Evolutionary conservation across 2,888 invertebrate genomes (phyloP), one percentile per base, ranked within the genome.

Genomic region (Thereva unica): DNA sequence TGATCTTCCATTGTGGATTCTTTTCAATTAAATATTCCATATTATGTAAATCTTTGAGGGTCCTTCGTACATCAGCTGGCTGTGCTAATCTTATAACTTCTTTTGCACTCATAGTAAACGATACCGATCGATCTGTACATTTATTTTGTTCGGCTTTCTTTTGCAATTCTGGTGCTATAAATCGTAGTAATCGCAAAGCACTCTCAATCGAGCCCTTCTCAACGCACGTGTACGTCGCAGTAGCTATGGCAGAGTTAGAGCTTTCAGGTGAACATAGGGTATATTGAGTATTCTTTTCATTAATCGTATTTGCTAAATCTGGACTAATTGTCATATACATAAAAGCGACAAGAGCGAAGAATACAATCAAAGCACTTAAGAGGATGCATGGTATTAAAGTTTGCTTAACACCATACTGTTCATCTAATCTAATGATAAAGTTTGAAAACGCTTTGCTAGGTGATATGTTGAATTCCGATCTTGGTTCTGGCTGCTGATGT

Each of bases 1-100:
- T 84, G 9, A 91, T 83, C 7, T 88, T 89, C 91, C 91, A 91
- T 57, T 87, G 84, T 0, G 89, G 89, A 78, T 92, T 92, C 68
- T 84, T 83, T 45, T 87, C 83, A 9, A 89, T 83, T 54, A 92
- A 80, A 54, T 91, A 85, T 75, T 90, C 85, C 57, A 89, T 83
- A 75, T 88, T 89, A 71, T 86, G 84, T 23, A 87, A 79, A 76
- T 86, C 87, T 49, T 81, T 82, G 69, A 83, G 81, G 70, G 85
- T 77, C 69, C 77, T 73, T 59, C 74, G 70, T 8, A 79, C 82
- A 69, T 84, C 69, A 64, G 35, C 83, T 78, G 83, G 79, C 35
- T 70, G 67, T 56, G 77, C 74, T 74, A 86, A 84, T 50, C 85
- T 83, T 40, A 89, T 78, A 42, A 89, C 83, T 70, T 90, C 88